Evolutionary conservation across 2,113 vertebrate species (phyloP), one percentile per base, ranked within the genome.

Genomic region (Salvator merianae): DNA sequence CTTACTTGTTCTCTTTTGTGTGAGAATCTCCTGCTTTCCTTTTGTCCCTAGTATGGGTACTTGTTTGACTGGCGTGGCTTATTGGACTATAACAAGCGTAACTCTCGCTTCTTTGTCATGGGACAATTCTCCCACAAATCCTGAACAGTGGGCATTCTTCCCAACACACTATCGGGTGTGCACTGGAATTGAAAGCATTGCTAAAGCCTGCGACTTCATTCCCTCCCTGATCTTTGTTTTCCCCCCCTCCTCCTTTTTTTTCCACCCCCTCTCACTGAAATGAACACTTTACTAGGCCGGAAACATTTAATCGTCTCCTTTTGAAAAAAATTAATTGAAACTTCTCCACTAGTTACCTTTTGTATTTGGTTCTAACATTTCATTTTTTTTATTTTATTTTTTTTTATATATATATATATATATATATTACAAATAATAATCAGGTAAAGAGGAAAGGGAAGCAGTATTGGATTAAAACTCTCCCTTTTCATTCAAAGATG

Each of bases 1-100:
- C 98, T 98, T 98, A 97, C 98, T 99, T 99, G 99, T 99, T 99
- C 97, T 95, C 97, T 97, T 98, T 99, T 99, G 98, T 99, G 97
- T 97, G 96, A 96, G 97, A 97, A 98, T 96, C 98, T 98, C 98
- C 97, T 97, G 97, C 98, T 96, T 93, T 94, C 95, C 97, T 97
- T 97, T 98, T 96, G 98, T 97, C 93, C 94, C 93, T 94, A 95
- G 95, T 96, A 95, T 97, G 96, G 97, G 96, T 97, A 96, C 98
- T 98, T 98, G 97, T 99, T 97, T 99, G 98, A 99, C 98, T 98
- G 98, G 98, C 98, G 97, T 97, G 97, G 97, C 98, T 99, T 99
- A 99, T 99, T 99, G 98, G 98, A 97, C 96, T 97, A 96, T 99
- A 99, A 99, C 98, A 98, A 98, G 98, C 98, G 97, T 98, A 98